Evolutionary conservation across 2,113 vertebrate species (phyloP), one percentile per base, ranked within the genome.

Genomic region (Menidia beryllina): DNA sequence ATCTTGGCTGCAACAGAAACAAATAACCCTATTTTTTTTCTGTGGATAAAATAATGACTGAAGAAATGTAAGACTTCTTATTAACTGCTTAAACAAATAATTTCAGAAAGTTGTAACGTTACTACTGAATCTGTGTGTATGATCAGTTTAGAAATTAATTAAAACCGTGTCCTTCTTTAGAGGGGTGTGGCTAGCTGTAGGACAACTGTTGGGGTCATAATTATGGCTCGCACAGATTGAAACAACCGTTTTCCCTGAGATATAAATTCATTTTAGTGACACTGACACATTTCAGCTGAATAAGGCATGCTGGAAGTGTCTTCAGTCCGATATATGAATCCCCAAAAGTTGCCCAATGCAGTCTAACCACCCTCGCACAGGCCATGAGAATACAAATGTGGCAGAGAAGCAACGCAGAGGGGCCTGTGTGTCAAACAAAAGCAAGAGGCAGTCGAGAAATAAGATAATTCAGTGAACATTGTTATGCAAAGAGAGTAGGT

Each of bases 1-100:
- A 98, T 97, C 95, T 95, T 99, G 88, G 98, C 98, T 99, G 96
- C 82, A 94, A 94, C 79, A 93, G 84, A 93, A 88, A 92, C 81
- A 93, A 77, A 92, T 51, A 89, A 27, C 59, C 60, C 69, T 34
- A 56, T 60, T 86, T 79, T 75, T 53, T 24, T 9, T 39, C 75
- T 17, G 45, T 61, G 55, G 41, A 65, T 69, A 73, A 6, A 72
- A 45, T 20, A 26, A 41, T 2, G 23, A 13, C 58, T 69, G 47
- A 53, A n/a, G n/a, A 71, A 77, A 36, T 34, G 3, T 0, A n/a
- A 56, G 27, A 27, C 26, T 13, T 34, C 20, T 38, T 3, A 38
- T 21, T 38, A 36, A 13, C 52, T 41, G 17, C 23, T 51, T 2
- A 41, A 20, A n/a, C 43, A 13, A 56, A 24, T n/a, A 26, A 53